phyloP scores from a whole-genome alignment of 2,113 vertebrate genomes.

The Pseudois nayaur region DNA sequence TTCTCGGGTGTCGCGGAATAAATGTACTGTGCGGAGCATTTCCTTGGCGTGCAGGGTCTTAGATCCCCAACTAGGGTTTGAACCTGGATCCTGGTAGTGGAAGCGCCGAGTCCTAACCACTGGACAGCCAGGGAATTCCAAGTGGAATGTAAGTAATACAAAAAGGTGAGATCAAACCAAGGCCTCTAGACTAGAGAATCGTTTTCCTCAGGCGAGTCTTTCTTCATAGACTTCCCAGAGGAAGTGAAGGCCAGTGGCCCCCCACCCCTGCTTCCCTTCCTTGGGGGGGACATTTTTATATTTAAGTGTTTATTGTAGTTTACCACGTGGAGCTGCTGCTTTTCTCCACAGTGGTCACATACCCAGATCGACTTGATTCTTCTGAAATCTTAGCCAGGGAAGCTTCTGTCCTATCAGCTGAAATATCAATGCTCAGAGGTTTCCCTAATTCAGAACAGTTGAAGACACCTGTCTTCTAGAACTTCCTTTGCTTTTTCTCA shows the following conservation, averaged over 20 bases:
- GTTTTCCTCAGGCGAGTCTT: background rate
- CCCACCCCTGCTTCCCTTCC: background rate
- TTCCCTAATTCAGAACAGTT: background rate
- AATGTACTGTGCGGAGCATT: rapidly evolving
- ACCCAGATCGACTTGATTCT: background rate
- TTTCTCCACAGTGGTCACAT: background rate
- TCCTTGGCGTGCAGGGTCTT: rapidly evolving
- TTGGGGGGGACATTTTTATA: background rate
- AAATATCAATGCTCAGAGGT: rapidly evolving
- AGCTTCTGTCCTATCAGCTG: rapidly evolving
- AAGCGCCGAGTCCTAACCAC: background rate
- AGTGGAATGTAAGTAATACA: background rate
- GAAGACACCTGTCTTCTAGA: background rate
- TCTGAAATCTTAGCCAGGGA: background rate
- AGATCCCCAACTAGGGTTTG: background rate
- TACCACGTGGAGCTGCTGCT: rapidly evolving
- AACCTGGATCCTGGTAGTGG: background rate
- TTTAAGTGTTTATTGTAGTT: rapidly evolving
- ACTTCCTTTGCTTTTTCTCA: background rate
- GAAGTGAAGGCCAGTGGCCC: background rate
- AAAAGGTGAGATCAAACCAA: background rate
- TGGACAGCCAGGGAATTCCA: background rate
- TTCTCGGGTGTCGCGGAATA: rapidly evolving
- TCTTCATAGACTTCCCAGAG: background rate
- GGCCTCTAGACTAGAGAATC: background rate